Evolutionary conservation across 2,797 vertebrate species (phyloP).

Genomic region (Melanotaenia parkinsoni): DNA sequence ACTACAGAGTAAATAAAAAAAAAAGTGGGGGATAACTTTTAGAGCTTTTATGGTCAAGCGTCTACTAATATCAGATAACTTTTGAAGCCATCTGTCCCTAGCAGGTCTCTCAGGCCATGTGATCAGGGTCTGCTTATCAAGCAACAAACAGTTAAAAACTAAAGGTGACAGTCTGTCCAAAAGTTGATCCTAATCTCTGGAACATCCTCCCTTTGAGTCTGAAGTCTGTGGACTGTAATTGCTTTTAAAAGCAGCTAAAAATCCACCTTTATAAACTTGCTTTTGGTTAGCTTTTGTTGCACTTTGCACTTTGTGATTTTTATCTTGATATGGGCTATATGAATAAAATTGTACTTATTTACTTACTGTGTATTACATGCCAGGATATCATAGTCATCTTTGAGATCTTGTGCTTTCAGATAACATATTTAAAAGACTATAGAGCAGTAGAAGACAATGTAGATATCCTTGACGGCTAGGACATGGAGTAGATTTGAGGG

Average conservation of each 20-base stretch:
- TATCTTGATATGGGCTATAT: background rate
- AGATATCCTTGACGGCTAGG: conserved; percentile 14
- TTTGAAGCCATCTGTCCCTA: no score
- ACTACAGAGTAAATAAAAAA: no score
- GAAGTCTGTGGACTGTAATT: no score
- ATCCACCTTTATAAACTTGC: no score
- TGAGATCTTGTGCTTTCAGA: background rate
- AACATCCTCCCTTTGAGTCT: no score
- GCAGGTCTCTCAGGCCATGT: background rate
- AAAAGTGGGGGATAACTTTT: background rate
- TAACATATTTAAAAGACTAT: background rate
- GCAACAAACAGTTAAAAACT: background rate
- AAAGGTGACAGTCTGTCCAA: no score
- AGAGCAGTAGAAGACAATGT: background rate
- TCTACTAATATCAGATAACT: background rate
- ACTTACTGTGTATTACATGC: background rate
- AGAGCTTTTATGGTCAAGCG: background rate
- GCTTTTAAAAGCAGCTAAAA: no score
- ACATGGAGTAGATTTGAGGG: background rate
- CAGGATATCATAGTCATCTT: background rate
- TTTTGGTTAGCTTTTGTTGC: no score
- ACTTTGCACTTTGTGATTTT: background rate
- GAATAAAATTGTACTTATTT: background rate
- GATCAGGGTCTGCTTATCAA: background rate
- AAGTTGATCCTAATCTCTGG: no score